A percentile compares a stretch with the other conserved stretches of the same genome.
Conservation (phyloP, 2,113 vertebrate species). For the Lepidiolamprologus cunningtoni region DNA sequence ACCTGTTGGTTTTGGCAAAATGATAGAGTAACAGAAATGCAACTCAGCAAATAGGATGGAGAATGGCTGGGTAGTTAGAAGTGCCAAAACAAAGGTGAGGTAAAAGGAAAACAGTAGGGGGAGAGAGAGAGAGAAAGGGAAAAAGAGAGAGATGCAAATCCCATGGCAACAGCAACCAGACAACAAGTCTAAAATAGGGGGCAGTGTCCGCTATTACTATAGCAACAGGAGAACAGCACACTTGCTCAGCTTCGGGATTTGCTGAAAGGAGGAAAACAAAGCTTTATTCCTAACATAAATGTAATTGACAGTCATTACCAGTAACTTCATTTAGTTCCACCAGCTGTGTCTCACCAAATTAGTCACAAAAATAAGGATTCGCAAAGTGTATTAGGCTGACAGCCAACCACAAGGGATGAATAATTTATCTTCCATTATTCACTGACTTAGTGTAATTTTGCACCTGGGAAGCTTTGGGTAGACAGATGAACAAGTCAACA, state of each 20-base stretch:
- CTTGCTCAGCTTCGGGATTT: slow-evolving; percentile 68
- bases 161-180: slow-evolving; percentile 80
- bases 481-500: not conserved
- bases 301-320: slow-evolving; percentile 36
- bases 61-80: not conserved
- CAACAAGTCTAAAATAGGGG: slow-evolving; percentile 81
- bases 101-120: slow-evolving; percentile 36
- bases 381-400: not conserved
- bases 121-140: not conserved
- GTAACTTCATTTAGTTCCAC: slow-evolving; percentile 8
- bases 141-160: slow-evolving; percentile 69
- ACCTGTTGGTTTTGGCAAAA: slow-evolving; percentile 21
- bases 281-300: slow-evolving; percentile 42
- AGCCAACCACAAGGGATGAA: not conserved
- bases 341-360: slow-evolving; percentile 6
- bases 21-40: slow-evolving; percentile 35
- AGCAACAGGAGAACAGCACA: slow-evolving; percentile 75
- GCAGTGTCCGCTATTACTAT: slow-evolving; percentile 82
- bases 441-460: not conserved
- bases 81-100: slow-evolving; percentile 18
- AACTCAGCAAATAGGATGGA: slow-evolving; percentile 57
- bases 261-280: slow-evolving; percentile 67
- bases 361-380: not conserved
- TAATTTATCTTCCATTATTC: not conserved
- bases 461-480: not conserved